Conservation (phyloP, 2,797 vertebrate species). For the Garrulus glandarius region DNA sequence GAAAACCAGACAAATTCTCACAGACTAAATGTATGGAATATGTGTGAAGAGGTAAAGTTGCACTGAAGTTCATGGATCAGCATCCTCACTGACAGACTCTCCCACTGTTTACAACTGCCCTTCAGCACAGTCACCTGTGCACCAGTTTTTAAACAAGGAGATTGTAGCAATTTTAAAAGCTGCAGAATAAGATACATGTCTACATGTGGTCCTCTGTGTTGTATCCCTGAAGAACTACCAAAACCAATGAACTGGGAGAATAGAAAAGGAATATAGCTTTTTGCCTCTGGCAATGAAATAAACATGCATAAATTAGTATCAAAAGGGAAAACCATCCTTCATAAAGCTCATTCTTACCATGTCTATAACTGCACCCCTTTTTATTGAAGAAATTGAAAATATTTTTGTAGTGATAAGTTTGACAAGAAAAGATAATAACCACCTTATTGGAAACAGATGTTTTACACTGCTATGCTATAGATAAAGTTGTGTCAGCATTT, state of each 20-base stretch:
- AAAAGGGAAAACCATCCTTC: not conserved
- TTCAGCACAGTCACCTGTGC: not conserved
- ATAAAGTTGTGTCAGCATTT: conserved; percentile 40
- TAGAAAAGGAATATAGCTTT: not conserved
- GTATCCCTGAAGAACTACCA: not conserved
- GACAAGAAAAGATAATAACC: conserved; percentile 61
- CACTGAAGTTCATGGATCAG: not conserved
- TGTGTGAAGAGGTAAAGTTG: not conserved
- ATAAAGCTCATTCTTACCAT: not conserved
- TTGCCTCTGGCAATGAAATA: not conserved
- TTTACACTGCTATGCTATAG: not conserved
- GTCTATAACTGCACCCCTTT: not conserved
- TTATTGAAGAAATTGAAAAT: conserved; percentile 14
- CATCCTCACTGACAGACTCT: not conserved
- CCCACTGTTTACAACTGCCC: not conserved
- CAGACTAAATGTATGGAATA: not conserved
- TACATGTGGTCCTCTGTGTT: not conserved
- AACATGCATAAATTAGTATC: not conserved
- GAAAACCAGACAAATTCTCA: not conserved
- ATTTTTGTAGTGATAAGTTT: conserved; percentile 44
- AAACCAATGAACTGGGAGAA: not conserved
- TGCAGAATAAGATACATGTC: not conserved
- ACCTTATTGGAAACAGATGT: conserved; percentile 68
- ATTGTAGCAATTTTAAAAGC: not conserved
- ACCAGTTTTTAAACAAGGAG: not conserved